Percentiles rank a stretch among this genome's conserved stretches.
phyloP scores from a whole-genome alignment of 2,797 vertebrate species.

The Enteromius thamalakanensis region DNA sequence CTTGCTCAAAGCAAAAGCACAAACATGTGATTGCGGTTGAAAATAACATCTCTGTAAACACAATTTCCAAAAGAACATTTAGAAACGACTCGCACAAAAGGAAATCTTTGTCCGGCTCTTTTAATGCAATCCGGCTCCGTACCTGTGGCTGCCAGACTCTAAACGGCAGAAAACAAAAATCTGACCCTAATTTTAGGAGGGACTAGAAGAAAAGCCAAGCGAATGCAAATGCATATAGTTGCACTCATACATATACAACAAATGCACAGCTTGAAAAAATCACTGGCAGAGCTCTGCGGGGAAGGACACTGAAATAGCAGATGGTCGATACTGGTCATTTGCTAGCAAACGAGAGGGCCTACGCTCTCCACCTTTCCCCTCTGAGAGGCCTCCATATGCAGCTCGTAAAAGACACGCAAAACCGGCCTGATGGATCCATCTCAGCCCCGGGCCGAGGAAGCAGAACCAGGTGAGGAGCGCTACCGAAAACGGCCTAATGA shows the following conservation, averaged over 20 bases:
- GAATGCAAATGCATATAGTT: not conserved
- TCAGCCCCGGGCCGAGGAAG: not conserved
- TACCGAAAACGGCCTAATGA: not conserved
- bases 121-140: conserved; percentile 10
- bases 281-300: conserved; percentile 43
- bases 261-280: conserved; percentile 45
- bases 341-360: conserved; percentile 73
- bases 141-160: conserved; percentile 27
- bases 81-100: conserved; percentile 12
- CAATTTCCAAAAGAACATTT: conserved; percentile 32
- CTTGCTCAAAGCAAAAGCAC: conserved; percentile 37
- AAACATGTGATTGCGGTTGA: conserved; percentile 31
- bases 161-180: conserved; percentile 3
- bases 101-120: not conserved
- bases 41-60: conserved; percentile 43
- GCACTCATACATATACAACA: conserved; percentile 40
- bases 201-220: conserved; percentile 1
- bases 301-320: conserved; percentile 65
- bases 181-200: not conserved
- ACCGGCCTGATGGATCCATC: conserved; percentile 20
- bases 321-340: conserved; percentile 76
- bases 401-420: conserved; percentile 40
- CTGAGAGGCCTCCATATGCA: conserved; percentile 33
- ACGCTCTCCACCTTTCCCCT: conserved; percentile 63
- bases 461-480: not conserved